These are phyloP conservation scores for Pachymerium ferrugineum DNA, from an alignment of 2,888 invertebrate genomes.

Conservation along the genomic window DNA sequence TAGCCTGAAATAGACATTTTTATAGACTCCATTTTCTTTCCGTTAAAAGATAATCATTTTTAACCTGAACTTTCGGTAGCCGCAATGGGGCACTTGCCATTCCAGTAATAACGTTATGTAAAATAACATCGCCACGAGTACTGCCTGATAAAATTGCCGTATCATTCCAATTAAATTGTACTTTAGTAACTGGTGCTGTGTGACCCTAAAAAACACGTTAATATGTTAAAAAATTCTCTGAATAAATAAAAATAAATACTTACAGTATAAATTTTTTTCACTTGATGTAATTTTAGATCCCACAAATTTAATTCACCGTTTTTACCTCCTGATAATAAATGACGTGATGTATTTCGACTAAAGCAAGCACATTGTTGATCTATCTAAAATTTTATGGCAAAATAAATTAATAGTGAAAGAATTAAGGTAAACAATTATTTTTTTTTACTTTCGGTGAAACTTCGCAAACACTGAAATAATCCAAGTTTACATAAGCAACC, in stretches of 20 bases:
- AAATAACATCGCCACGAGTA: constrained; percentile 45
- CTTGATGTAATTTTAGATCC: constrained; percentile 33
- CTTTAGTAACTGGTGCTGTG: constrained; percentile 43
- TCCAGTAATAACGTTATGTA: constrained; percentile 46
- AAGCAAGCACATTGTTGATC: constrained; percentile 31
- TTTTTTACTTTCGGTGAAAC: background rate
- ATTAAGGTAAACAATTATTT: background rate
- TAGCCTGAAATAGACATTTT: constrained; percentile 40
- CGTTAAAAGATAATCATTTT: background rate
- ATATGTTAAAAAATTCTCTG: background rate
- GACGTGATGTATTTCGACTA: constrained; percentile 24
- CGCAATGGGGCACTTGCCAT: constrained; percentile 43
- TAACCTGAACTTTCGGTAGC: constrained; percentile 35
- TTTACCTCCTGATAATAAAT: constrained; percentile 29
- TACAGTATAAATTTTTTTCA: constrained; percentile 22
- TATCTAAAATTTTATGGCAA: constrained; percentile 2
- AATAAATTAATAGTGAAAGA: background rate
- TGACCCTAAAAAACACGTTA: constrained; percentile 41
- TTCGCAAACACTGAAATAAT: background rate
- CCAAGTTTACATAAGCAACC: background rate
- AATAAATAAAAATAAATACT: background rate
- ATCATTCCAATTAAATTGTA: constrained; percentile 46
- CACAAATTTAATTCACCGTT: constrained; percentile 20
- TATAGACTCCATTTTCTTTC: background rate
- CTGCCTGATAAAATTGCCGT: constrained; percentile 45